Evolutionary conservation across 2,888 invertebrate genomes (phyloP), one percentile per base, ranked within the genome.

Genomic region (Celastrina argiolus): DNA sequence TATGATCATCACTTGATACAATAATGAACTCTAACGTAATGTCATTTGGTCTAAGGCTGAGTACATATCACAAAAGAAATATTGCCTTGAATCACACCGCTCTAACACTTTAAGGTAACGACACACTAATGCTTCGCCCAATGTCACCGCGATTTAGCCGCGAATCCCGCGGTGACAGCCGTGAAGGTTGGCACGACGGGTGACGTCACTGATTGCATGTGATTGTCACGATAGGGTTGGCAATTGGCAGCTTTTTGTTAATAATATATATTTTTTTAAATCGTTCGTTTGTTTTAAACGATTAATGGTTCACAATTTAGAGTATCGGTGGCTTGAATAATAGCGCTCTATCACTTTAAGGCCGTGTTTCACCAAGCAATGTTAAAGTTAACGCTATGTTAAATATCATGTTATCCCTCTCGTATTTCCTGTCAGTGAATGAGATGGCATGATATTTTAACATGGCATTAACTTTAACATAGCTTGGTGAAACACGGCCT

Each of bases 191-290:
- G 81, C 83, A 84, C 82, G 84, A 78, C 69, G 65, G 63, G 75
- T 84, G 86, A 88, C 88, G 87, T 87, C 88, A 87, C 73, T 85
- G 81, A 85, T 87, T 85, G 81, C 81, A 76, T 76, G 73, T 78
- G 77, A 83, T 81, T 84, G 83, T 84, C 84, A 80, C 83, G 78
- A 36, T 78, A 85, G 82, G 85, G 84, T 73, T 85, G 81, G 41
- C 77, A 74, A 1, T 5, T 12, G 22, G n/a, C n/a, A n/a, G n/a
- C n/a, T n/a, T n/a, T n/a, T n/a, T n/a, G n/a, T n/a, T n/a, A n/a
- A n/a, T n/a, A n/a, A n/a, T n/a, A 34, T 34, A 34, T 34, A 34
- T 34, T 5, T 34, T 34, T 34, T 34, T 34, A 34, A 5, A 5
- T 34, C 34, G 3, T 34, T 3, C 34, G 7, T 34, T 34, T n/a